phyloP scores from a whole-genome alignment of 23 tunicate genomes.

The Diplosoma virens region DNA sequence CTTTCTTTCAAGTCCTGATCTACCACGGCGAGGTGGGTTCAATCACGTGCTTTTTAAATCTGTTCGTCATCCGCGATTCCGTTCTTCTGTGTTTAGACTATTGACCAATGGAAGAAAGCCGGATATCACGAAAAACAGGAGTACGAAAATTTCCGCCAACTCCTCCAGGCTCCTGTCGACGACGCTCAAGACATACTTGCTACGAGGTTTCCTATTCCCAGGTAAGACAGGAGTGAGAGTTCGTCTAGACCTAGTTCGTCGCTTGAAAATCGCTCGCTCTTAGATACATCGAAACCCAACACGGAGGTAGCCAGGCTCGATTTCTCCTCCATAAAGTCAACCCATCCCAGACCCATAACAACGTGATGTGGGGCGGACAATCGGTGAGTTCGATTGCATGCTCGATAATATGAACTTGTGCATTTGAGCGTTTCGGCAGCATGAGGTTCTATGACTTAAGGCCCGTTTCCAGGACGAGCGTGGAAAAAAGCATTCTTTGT shows the following conservation, averaged over 20 bases:
- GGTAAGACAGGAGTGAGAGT: conserved; percentile 40
- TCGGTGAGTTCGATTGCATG: conserved; percentile 20
- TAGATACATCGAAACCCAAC: conserved; percentile 97
- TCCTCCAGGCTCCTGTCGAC: conserved; percentile 92
- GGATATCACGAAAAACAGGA: conserved; percentile 94
- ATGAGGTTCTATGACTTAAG: too few relatives aligned
- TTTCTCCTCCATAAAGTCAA: conserved; percentile 97
- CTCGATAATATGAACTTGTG: too few relatives aligned
- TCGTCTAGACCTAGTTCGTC: not conserved
- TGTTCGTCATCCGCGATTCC: not conserved
- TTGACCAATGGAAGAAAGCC: conserved; percentile 95
- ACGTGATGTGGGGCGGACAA: conserved; percentile 87
- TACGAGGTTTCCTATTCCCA: conserved; percentile 96
- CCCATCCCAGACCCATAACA: conserved; percentile 98
- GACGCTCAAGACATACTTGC: conserved; percentile 98
- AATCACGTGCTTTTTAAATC: not conserved
- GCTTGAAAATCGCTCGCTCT: not conserved
- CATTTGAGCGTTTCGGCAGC: too few relatives aligned
- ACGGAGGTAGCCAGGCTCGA: conserved; percentile 93
- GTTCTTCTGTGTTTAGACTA: conserved; percentile 44
- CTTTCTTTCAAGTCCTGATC: conserved; percentile 96
- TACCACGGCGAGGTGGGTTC: conserved; percentile 90
- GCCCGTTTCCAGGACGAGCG: too few relatives aligned
- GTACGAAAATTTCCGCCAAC: conserved; percentile 85
- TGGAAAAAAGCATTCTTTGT: too few relatives aligned